Conservation (phyloP, 2,888 invertebrate genomes). For the Limenitis camilla region DNA sequence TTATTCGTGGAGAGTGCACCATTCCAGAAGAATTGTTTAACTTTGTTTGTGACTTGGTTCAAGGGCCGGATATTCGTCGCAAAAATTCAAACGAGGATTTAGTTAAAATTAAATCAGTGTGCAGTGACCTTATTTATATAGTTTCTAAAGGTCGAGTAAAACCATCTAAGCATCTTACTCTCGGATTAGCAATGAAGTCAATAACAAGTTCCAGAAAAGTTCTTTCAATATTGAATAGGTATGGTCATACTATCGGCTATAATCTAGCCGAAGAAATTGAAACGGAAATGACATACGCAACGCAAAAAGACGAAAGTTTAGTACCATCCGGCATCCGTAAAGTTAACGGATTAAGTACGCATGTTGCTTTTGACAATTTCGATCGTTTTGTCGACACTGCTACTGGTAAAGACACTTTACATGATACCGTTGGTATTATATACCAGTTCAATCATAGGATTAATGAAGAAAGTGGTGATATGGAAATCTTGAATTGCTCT, state of each 20-base stretch:
- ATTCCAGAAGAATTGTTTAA: slow-evolving; percentile 23
- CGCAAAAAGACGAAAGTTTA: slow-evolving; percentile 18
- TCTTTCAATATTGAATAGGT: slow-evolving; percentile 30
- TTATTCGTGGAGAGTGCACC: slow-evolving; percentile 24
- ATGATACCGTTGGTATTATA: slow-evolving; percentile 21
- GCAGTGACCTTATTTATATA: slow-evolving; percentile 19
- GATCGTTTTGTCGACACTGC: slow-evolving; percentile 28
- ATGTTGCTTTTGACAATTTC: slow-evolving; percentile 12
- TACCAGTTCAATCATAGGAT: slow-evolving; percentile 26
- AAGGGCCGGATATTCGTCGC: slow-evolving; percentile 20
- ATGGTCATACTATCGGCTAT: slow-evolving; percentile 35
- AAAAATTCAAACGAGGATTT: slow-evolving; percentile 20
- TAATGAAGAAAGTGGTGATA: slow-evolving; percentile 16
- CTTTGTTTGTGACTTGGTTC: slow-evolving; percentile 22
- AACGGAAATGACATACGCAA: slow-evolving; percentile 25
- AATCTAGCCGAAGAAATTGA: slow-evolving; percentile 28
- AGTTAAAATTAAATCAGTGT: slow-evolving; percentile 17
- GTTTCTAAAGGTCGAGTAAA: slow-evolving; percentile 24
- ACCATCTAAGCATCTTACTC: slow-evolving; percentile 30
- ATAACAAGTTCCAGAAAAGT: slow-evolving; percentile 31
- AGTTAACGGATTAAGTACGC: not conserved
- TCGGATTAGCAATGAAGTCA: slow-evolving; percentile 30
- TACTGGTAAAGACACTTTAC: slow-evolving; percentile 21
- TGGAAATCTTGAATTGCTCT: not conserved
- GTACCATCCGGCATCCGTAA: slow-evolving; percentile 22